phyloP scores from a whole-genome alignment of 2,888 invertebrate species.

The Erannis defoliaria region DNA sequence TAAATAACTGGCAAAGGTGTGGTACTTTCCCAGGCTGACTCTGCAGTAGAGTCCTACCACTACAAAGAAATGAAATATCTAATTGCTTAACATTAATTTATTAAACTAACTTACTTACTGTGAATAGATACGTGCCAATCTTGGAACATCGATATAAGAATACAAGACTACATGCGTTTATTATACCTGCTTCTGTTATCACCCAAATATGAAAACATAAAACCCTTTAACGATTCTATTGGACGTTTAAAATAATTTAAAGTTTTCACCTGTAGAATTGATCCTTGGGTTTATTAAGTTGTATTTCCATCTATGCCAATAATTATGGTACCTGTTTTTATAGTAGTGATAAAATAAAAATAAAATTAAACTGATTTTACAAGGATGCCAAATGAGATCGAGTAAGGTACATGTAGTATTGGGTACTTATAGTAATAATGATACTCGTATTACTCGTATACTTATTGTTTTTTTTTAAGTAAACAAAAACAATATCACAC shows the following conservation, averaged over 20 bases:
- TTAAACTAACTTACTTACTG: too few species aligned
- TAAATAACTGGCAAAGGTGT: too few species aligned
- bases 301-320: slow-evolving; percentile 30
- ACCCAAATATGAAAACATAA: slow-evolving; percentile 12
- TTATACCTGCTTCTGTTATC: not conserved
- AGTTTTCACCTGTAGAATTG: slow-evolving; percentile 35
- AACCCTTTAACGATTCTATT: slow-evolving; percentile 30
- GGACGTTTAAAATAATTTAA: slow-evolving; percentile 32
- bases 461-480: too few species aligned
- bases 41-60: too few species aligned
- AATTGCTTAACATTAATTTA: too few species aligned
- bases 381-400: slow-evolving; percentile 25
- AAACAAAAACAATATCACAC: too few species aligned
- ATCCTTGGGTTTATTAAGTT: slow-evolving; percentile 36
- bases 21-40: too few species aligned
- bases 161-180: too few species aligned
- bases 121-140: not conserved
- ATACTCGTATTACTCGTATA: not conserved
- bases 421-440: not conserved
- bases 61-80: too few species aligned
- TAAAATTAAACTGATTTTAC: too few species aligned
- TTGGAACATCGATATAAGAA: not conserved
- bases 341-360: slow-evolving; percentile 33
- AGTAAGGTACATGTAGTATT: not conserved
- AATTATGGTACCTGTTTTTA: slow-evolving; percentile 31